Evolutionary conservation across 2,888 invertebrate species (phyloP).

Genomic region (Colostygia pectinataria): DNA sequence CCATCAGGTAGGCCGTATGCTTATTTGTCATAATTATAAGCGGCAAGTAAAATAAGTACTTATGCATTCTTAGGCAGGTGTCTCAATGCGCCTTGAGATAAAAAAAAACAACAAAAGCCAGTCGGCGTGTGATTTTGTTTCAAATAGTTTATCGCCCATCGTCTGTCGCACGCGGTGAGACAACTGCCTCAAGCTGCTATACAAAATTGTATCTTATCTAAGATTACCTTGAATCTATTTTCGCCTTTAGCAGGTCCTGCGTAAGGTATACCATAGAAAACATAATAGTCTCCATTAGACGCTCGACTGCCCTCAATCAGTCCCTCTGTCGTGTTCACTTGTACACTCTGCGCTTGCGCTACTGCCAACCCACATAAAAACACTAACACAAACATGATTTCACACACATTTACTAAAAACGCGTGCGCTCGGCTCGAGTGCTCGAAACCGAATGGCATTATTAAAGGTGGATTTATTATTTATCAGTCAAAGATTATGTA

Average conservation of each 20-base stretch:
- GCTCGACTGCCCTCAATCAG: slow-evolving; percentile 50
- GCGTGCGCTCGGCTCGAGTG: slow-evolving; percentile 20
- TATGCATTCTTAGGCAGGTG: too few relatives aligned
- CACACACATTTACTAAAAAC: slow-evolving; percentile 14
- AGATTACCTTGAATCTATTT: slow-evolving; percentile 65
- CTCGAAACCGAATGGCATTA: slow-evolving; percentile 13
- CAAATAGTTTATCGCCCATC: too few relatives aligned
- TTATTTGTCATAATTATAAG: too few relatives aligned
- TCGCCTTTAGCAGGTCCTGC: slow-evolving; percentile 51
- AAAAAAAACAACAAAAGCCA: too few relatives aligned
- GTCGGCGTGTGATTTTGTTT: too few relatives aligned
- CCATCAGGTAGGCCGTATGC: too few relatives aligned
- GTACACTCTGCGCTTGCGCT: slow-evolving; percentile 46
- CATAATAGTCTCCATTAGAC: slow-evolving; percentile 50
- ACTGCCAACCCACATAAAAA: slow-evolving; percentile 39
- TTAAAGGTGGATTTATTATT: neutral
- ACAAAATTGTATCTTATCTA: too few relatives aligned
- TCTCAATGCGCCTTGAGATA: too few relatives aligned
- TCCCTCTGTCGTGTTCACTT: slow-evolving; percentile 62
- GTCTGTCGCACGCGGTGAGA: too few relatives aligned
- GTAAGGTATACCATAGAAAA: slow-evolving; percentile 68
- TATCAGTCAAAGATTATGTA: slow-evolving; percentile 41
- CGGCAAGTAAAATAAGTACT: too few relatives aligned
- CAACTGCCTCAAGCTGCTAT: too few relatives aligned
- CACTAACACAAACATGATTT: slow-evolving; percentile 37